Evolutionary conservation across 2,113 vertebrate genomes (phyloP), one percentile per base, ranked within the genome.

Genomic region (Speoplatyrhinus poulsoni): DNA sequence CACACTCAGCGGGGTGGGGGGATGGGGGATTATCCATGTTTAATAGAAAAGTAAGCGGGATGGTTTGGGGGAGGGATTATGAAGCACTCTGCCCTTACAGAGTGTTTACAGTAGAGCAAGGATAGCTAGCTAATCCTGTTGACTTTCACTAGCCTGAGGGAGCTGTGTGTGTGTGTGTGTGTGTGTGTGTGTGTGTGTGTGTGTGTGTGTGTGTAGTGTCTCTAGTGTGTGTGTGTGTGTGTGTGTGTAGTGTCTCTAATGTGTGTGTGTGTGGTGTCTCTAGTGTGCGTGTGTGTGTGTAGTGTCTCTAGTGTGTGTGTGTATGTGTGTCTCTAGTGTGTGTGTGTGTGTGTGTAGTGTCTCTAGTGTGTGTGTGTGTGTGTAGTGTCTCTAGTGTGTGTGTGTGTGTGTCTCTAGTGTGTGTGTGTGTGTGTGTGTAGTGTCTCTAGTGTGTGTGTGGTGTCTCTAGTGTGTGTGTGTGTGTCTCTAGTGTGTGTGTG

Each of bases 41-140:
- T 91, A 88, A 92, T 89, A 85, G 84, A 90, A 88, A 89, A 81
- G 67, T 72, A 70, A 77, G 66, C 26, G 2, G 63, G 63, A 66
- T 61, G 70, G 33, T 49, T 78, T 72, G 68, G 73, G 80, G 86
- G 77, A 74, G 73, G 88, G 77, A 88, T 85, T 91, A 88, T 89
- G 87, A 80, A 81, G 84, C 81, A 80, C 74, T 83, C 83, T 90
- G 85, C 83, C 84, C 88, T 87, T 89, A 88, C 79, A 75, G 83
- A 73, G 84, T 81, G 72, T 91, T 91, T 91, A 90, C 88, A 89
- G 82, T 81, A 79, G 77, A 89, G 82, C 76, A 72, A 86, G 84
- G 86, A 90, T 87, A 81, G 82, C 77, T 75, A 67, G 73, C 77
- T 91, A 91, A 92, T 92, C 90, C 89, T 90, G 88, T 92, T 92